phyloP scores from a whole-genome alignment of 64 coral and sea anemone genomes.

The Astreopora myriophthalma region DNA sequence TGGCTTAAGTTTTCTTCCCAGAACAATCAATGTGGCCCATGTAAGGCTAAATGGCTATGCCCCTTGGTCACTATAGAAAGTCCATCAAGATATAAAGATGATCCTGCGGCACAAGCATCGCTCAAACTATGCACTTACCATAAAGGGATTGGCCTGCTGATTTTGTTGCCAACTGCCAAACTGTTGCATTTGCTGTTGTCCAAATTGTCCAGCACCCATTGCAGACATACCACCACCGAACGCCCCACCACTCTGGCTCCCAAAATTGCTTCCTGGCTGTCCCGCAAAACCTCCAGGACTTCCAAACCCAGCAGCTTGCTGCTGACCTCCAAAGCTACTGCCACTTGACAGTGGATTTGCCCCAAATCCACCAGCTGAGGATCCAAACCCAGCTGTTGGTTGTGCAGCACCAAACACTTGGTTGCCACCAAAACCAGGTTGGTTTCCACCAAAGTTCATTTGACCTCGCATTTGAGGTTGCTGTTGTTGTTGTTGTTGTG shows the following conservation, averaged over 20 bases:
- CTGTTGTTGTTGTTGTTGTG: constrained; percentile 42
- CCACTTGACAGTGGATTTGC: background rate
- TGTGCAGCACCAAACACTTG: constrained; percentile 62
- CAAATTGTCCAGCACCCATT: constrained; percentile 62
- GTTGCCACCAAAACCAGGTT: constrained; percentile 31
- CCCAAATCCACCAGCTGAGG: constrained; percentile 36
- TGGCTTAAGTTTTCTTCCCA: no score
- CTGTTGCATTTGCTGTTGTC: constrained; percentile 81
- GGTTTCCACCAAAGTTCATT: constrained; percentile 73
- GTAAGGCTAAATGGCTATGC: no score
- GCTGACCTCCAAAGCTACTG: constrained; percentile 29
- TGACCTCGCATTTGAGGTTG: constrained; percentile 63
- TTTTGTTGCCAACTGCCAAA: constrained; percentile 90
- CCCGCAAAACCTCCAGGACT: constrained; percentile 53
- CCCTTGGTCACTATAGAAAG: no score
- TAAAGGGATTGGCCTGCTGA: constrained; percentile 92
- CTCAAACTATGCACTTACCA: constrained; percentile 59
- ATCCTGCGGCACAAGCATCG: background rate
- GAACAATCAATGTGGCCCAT: no score
- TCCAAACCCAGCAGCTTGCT: constrained; percentile 29
- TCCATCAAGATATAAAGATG: background rate
- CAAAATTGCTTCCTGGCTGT: constrained; percentile 70
- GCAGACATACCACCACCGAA: constrained; percentile 72
- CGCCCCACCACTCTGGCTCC: constrained; percentile 15
- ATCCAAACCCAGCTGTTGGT: constrained; percentile 25